Conservation (phyloP, 2,888 invertebrate species). For the Sinotaia quadrata region DNA sequence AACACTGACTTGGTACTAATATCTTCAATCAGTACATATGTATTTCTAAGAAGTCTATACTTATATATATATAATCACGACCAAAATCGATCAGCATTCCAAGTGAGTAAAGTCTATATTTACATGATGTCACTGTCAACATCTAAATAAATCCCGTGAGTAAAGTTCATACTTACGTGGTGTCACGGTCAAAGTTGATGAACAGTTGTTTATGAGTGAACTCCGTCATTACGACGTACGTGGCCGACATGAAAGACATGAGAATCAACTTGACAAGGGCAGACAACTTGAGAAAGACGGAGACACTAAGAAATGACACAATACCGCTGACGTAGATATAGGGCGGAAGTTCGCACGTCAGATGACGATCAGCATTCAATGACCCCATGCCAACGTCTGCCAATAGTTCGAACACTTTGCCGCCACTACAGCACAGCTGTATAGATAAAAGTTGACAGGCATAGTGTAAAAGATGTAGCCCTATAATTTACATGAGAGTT, state of each 20-base stretch:
- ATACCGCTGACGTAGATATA: constrained; percentile 90
- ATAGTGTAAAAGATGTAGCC: no score
- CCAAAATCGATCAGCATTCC: no score
- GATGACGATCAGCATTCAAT: constrained; percentile 74
- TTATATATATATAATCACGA: no score
- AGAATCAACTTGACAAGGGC: constrained; percentile 86
- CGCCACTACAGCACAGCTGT: constrained; percentile 69
- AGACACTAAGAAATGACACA: constrained; percentile 86
- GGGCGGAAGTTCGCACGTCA: constrained; percentile 81
- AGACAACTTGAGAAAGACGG: constrained; percentile 87
- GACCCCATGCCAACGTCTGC: constrained; percentile 45
- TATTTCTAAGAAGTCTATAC: no score
- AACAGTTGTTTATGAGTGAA: constrained; percentile 86
- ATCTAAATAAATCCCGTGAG: neutral
- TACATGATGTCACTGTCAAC: no score
- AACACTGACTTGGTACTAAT: no score
- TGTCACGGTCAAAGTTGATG: constrained; percentile 81
- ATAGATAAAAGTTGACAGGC: constrained; percentile 21
- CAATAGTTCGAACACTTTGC: constrained; percentile 55
- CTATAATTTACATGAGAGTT: no score
- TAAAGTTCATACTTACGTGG: constrained; percentile 45
- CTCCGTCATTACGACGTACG: constrained; percentile 86
- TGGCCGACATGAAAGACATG: constrained; percentile 82
- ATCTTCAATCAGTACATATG: no score
- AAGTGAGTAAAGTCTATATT: no score